A percentile compares a stretch with the other conserved stretches of the same genome.
Conservation (phyloP, 2,888 invertebrate species). For the Leucophora obtusa region DNA sequence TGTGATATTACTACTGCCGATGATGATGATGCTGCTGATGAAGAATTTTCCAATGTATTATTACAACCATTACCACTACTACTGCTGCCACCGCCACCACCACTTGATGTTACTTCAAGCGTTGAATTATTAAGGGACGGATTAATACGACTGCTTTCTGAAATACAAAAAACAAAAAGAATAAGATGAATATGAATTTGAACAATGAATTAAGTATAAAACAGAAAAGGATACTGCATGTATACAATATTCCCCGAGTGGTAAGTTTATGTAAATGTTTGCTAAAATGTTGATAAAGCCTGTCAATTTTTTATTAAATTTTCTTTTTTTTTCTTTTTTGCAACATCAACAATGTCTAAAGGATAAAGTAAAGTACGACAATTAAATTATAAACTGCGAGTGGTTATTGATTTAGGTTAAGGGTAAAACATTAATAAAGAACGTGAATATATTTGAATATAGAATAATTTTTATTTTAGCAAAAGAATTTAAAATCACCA, state of each 20-base stretch:
- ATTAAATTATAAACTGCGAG: constrained; percentile 59
- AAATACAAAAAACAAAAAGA: constrained; percentile 29
- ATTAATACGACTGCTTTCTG: constrained; percentile 53
- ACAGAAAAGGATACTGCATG: constrained; percentile 4
- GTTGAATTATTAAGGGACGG: constrained; percentile 56
- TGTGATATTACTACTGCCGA: constrained; percentile 46
- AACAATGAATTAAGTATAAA: constrained; percentile 39
- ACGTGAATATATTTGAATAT: neutral
- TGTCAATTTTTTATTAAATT: neutral
- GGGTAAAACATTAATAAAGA: constrained; percentile 19
- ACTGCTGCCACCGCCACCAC: constrained; percentile 33
- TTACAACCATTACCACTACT: constrained; percentile 18
- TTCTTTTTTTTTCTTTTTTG: neutral
- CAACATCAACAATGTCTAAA: neutral
- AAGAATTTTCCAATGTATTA: constrained; percentile 40
- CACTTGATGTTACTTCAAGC: constrained; percentile 56
- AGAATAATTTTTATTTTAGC: no score
- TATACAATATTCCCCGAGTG: constrained; percentile 11
- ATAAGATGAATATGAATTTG: constrained; percentile 31
- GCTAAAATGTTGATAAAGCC: constrained; percentile 5
- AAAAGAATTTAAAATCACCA: no score
- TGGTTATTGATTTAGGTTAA: constrained; percentile 47
- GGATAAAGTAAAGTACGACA: constrained; percentile 47
- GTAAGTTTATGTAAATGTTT: constrained; percentile 28
- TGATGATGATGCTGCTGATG: constrained; percentile 49